Conservation (phyloP, 1,140 invertebrate species). For the Euura saliciscinereae region DNA sequence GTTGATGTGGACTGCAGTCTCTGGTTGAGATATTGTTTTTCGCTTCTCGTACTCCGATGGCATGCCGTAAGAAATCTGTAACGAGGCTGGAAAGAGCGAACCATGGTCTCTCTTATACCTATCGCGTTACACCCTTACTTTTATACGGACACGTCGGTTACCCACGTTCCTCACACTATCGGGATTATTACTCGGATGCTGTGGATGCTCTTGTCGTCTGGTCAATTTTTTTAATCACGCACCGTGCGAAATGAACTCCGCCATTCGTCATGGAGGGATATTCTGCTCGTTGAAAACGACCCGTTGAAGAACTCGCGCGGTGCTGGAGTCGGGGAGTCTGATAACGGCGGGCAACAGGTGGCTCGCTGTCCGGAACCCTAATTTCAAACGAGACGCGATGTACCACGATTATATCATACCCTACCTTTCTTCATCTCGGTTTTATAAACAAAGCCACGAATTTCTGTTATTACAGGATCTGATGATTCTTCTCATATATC, state of each 20-base stretch:
- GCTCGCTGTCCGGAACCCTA: neutral
- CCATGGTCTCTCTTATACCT: neutral
- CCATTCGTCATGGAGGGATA: neutral
- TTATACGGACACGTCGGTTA: neutral
- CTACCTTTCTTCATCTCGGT: too few relatives aligned
- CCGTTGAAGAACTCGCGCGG: too few relatives aligned
- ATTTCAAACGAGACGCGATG: neutral
- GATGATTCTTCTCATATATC: too few relatives aligned
- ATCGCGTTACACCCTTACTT: conserved; percentile 1
- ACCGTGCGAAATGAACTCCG: too few relatives aligned
- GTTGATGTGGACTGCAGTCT: too few relatives aligned
- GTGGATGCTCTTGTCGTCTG: too few relatives aligned
- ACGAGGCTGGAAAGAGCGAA: neutral
- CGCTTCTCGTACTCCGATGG: neutral
- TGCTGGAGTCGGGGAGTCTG: neutral
- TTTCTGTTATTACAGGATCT: too few relatives aligned
- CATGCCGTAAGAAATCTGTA: neutral
- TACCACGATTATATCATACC: too few relatives aligned
- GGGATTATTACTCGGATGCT: too few relatives aligned
- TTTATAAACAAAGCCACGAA: too few relatives aligned
- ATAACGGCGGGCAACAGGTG: neutral
- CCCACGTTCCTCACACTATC: too few relatives aligned
- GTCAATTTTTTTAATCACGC: too few relatives aligned
- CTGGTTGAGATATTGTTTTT: neutral
- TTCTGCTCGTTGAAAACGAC: neutral